Base-by-base conservation (phyloP, 2,888 invertebrate genomes). In the Cephus rjabovi region DNA sequence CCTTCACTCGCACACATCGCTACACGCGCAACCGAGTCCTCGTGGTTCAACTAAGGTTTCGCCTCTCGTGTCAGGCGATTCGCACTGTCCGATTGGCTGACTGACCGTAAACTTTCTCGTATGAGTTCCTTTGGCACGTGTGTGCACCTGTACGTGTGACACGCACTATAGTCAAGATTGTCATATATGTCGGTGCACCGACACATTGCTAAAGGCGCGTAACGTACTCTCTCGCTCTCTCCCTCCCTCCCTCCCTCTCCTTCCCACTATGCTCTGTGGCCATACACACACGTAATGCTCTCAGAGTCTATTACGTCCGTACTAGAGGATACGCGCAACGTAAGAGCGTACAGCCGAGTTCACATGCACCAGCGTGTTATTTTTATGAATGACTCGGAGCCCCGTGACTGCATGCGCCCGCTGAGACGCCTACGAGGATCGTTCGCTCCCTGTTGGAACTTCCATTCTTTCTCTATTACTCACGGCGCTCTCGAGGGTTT, bases 371-470 rank as follows among this genome's bases (percentile, higher is more conserved):
- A 83, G 80, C 86, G 86, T 83, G 87, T 87, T 89, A 90, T 90
- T 90, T 90, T 90, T 89, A 90, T 90, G 90, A 90, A 90, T 90
- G 90, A 88, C 89, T 89, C 81, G 81, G 79, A 76, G 77, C 76
- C 76, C 33, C 71, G 71, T 34, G 71, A 71, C 71, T 71, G 71
- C 71, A 71, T 33, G 71, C 34, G 71, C 71, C 56, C 23, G 23
- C 56, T 23, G 56, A 56, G 56, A 56, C 56, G 56, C 23, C 56
- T 56, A 56, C 56, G 56, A 56, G 56, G 23, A 23, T 56, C 56
- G 56, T 56, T 56, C 56, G 56, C 9, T 56, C 56, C 23, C 56
- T 56, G 23, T 9, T 56, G 56, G 56, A 56, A 56, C 56, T 56
- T 23, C 56, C 56, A 56, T 56, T 56, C 56, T 56, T 56, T 56